Evolutionary conservation across 2,113 vertebrate species (phyloP), one percentile per base, ranked within the genome.

Genomic region (Ascaphus truei): DNA sequence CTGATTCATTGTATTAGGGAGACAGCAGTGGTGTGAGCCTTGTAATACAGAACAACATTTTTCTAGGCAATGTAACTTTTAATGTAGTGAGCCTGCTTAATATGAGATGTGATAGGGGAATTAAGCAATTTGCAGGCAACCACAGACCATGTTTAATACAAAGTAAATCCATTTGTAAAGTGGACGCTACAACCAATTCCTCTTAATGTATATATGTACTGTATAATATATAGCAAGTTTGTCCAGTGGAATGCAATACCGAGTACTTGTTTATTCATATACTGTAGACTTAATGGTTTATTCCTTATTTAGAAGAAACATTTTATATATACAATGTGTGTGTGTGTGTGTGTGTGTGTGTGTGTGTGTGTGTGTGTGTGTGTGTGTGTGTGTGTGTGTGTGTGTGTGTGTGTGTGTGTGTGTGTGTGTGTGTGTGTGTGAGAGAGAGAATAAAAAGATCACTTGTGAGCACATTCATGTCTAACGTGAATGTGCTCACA

Each of bases 31-130:
- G 16, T 76, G 29, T 66, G 23, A 52, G 57, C 57, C 60, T 71
- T 69, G 72, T 72, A 75, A 73, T 75, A 62, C 47, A 65, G 43
- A 57, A 1, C n/a, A 1, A 22, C 50, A 59, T 78, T 73, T 23
- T 73, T 77, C 20, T 34, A 34, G 73, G 74, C 27, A 26, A 18
- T 23, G 26, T 26, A 79, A 84, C 77, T 91, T 85, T 75, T 71
- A 36, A 59, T 68, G 33, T 37, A 52, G 55, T 61, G 67, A 30
- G 43, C 50, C 65, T 68, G 45, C 3, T 41, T 61, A 51, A 29
- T 59, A 25, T 9, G 18, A 31, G 25, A 71, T 61, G 34, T 22
- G 5, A 20, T n/a, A 6, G 18, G 20, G 18, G 31, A 52, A n/a
- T 15, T 26, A 36, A 27, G 45, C 41, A 39, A 71, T 59, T 37